Conservation (phyloP, 2,888 invertebrate species). For the Stegana nigrithorax region DNA sequence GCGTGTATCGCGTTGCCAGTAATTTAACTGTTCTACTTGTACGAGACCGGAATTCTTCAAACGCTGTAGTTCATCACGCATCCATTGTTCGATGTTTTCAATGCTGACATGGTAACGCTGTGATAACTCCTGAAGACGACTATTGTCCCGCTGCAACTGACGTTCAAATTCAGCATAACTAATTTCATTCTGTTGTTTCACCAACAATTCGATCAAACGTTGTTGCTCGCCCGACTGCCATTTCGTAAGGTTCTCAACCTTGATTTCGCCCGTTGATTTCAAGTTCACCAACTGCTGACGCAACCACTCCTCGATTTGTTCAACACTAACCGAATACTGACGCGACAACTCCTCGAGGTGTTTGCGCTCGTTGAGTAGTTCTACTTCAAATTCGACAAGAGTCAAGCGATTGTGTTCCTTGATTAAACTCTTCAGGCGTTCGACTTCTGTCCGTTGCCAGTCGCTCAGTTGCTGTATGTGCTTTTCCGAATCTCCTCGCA, state of each 20-base stretch:
- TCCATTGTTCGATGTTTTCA: conserved; percentile 58
- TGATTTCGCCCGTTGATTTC: conserved; percentile 55
- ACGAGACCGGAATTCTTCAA: conserved; percentile 53
- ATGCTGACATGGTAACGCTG: conserved; percentile 57
- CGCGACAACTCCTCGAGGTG: conserved; percentile 55
- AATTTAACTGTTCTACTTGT: conserved; percentile 51
- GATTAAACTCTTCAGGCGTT: conserved; percentile 55
- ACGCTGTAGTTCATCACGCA: conserved; percentile 52
- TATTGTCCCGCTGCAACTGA: conserved; percentile 51
- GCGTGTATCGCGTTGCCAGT: conserved; percentile 62
- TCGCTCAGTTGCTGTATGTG: conserved; percentile 53
- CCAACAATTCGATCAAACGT: conserved; percentile 57
- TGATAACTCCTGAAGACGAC: conserved; percentile 50
- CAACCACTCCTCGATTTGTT: conserved; percentile 63
- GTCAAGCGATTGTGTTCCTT: conserved; percentile 58
- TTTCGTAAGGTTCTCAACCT: conserved; percentile 59
- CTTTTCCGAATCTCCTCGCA: conserved; percentile 50
- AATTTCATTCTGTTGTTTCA: conserved; percentile 54
- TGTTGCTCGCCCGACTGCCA: conserved; percentile 63
- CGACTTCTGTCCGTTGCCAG: conserved; percentile 60
- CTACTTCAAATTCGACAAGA: conserved; percentile 58
- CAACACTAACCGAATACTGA: conserved; percentile 60
- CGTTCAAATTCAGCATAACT: conserved; percentile 56
- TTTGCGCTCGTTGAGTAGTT: conserved; percentile 55
- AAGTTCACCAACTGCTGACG: conserved; percentile 61